Evolutionary conservation across 2,113 vertebrate species (phyloP).

Genomic region (Misgurnus mizolepis): DNA sequence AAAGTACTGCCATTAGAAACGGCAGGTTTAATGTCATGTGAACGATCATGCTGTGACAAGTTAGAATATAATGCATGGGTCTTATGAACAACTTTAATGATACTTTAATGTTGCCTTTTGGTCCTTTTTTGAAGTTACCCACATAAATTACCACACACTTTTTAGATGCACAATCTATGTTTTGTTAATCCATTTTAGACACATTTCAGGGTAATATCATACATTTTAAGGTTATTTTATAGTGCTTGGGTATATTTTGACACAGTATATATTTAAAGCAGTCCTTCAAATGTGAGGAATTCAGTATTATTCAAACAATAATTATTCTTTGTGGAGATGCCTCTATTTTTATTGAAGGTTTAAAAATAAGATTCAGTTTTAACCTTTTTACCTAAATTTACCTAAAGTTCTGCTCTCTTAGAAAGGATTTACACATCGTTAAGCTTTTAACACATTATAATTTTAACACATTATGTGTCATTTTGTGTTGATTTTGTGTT

Average conservation of each 20-base stretch:
- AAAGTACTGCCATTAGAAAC: too few relatives aligned
- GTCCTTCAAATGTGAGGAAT: not conserved
- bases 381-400: not conserved
- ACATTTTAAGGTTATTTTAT: not conserved
- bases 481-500: too few relatives aligned
- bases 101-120: not conserved
- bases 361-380: slow-evolving; percentile 12
- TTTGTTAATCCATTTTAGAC: not conserved
- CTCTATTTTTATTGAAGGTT: not conserved
- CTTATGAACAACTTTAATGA: too few relatives aligned
- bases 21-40: too few relatives aligned
- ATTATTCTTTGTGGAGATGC: not conserved
- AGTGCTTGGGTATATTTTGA: not conserved
- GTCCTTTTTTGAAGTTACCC: too few relatives aligned
- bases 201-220: not conserved
- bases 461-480: too few relatives aligned
- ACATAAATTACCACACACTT: too few relatives aligned
- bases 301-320: not conserved
- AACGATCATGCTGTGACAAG: too few relatives aligned
- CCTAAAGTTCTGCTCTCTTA: not conserved
- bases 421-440: not conserved
- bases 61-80: too few relatives aligned
- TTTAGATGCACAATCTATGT: too few relatives aligned
- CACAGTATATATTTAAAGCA: not conserved
- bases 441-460: too few relatives aligned